Evolutionary conservation across 2,113 vertebrate species (phyloP), one percentile per base, ranked within the genome.

Genomic region (Brevimyrus niger): DNA sequence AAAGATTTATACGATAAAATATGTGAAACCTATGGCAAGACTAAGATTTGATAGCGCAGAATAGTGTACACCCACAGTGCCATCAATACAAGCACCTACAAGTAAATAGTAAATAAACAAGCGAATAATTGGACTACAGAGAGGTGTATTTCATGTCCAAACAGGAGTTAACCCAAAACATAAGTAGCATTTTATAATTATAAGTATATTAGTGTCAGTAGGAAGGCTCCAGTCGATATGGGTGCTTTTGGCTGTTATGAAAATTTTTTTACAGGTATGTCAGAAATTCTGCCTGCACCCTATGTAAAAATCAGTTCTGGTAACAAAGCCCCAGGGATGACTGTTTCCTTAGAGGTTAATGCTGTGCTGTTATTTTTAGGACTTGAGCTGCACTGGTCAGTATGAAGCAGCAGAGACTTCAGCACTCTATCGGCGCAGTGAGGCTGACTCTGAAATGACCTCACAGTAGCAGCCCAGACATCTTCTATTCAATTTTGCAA

Each of bases 311-410:
- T 47, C 61, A 21, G 46, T 80, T 91, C 46, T 44, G n/a, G 87
- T 88, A 27, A 80, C 82, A 87, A 42, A 11, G 35, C 86, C 65
- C 27, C 47, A 44, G 73, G 88, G 88, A 86, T 89, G 90, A 89
- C 91, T 93, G 73, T 31, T 48, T 38, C 76, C 83, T 38, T 89
- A 51, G 55, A 35, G 38, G 44, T 65, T 65, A 91, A 90, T 89
- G 91, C 17, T 58, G 88, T 91, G n/a, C 42, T 38, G 92, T 92
- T 95, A 95, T 95, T 95, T 95, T 92, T 94, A 94, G 93, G 42
- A 83, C 83, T 65, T 86, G 86, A 89, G 89, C 91, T 88, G 88
- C 89, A 87, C 91, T 23, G 89, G 89, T 91, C 91, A 89, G 90
- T 92, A 42, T 65, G 88, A 93, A 90, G 87, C 91, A 92, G 92